Evolutionary conservation across 2,797 vertebrate genomes (phyloP).

Genomic region (Esox lucius): DNA sequence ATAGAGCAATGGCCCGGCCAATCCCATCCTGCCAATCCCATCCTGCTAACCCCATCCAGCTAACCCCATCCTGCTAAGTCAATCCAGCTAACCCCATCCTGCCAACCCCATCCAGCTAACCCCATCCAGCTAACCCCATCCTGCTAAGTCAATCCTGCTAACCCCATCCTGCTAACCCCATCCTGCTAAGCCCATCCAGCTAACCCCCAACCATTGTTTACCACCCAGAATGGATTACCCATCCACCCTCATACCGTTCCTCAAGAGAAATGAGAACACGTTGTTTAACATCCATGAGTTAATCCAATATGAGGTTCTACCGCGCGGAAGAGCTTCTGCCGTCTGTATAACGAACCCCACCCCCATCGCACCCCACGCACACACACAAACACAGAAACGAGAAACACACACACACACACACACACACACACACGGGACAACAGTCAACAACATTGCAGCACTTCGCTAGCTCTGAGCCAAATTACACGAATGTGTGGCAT

Average conservation of each 20-base stretch:
- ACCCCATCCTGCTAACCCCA: not conserved
- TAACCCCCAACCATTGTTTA: not conserved
- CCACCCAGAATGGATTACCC: not conserved
- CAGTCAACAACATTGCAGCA: not conserved
- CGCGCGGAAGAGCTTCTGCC: not conserved
- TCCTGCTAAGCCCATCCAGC: not conserved
- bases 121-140: too few species aligned
- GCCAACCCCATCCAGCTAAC: too few species aligned
- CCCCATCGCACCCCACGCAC: not conserved
- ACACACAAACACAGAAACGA: not conserved
- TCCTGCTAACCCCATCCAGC: too few species aligned
- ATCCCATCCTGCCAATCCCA: too few species aligned
- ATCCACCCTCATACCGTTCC: not conserved
- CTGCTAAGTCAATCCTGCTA: not conserved
- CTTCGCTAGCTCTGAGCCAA: not conserved
- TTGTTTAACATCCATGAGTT: not conserved
- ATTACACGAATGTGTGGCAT: constrained; percentile 10
- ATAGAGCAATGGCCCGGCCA: too few species aligned
- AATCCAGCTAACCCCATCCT: too few species aligned
- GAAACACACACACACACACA: not conserved
- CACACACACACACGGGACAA: not conserved
- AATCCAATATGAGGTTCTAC: not conserved
- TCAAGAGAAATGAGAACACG: not conserved
- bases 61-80: too few species aligned
- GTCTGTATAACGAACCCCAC: not conserved